These are phyloP conservation scores for Leucoraja ocellata DNA, from an alignment of 2,797 vertebrate genomes.

Conservation along the genomic window DNA sequence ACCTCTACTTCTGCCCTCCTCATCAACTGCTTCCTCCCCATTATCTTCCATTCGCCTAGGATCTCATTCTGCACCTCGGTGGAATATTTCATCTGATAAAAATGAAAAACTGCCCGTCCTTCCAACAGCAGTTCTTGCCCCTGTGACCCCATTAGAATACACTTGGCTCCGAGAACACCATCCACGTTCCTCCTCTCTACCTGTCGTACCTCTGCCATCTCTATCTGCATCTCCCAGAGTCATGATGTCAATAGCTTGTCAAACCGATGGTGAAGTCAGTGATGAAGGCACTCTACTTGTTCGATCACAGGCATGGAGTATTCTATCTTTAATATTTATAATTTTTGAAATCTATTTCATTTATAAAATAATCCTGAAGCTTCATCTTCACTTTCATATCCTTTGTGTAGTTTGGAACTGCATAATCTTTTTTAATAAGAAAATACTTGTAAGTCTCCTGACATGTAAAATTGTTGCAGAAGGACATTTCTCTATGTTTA, in stretches of 20 bases:
- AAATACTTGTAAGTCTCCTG: background rate
- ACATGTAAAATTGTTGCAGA: background rate
- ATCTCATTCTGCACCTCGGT: constrained; percentile 46
- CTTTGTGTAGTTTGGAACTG: background rate
- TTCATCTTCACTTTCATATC: background rate
- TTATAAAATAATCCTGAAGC: background rate
- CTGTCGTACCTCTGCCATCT: constrained; percentile 33
- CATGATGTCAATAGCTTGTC: constrained; percentile 76
- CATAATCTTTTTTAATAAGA: background rate
- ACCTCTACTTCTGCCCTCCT: constrained; percentile 46
- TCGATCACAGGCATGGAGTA: constrained; percentile 68
- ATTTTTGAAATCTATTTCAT: background rate
- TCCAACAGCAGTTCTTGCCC: constrained; percentile 38
- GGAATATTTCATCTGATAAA: constrained; percentile 49
- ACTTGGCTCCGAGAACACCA: constrained; percentile 34
- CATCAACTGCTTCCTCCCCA: constrained; percentile 42
- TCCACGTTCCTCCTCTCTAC: constrained; percentile 41
- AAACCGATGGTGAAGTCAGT: constrained; percentile 67
- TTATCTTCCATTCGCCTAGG: constrained; percentile 41
- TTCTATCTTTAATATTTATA: constrained; percentile 29
- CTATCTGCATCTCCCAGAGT: constrained; percentile 50
- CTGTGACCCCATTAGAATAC: background rate
- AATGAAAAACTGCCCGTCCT: constrained; percentile 46
- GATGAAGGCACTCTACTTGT: constrained; percentile 51
- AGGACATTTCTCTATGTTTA: background rate